phyloP scores from a whole-genome alignment of 2,888 invertebrate genomes.

The Yponomeuta malinellus region DNA sequence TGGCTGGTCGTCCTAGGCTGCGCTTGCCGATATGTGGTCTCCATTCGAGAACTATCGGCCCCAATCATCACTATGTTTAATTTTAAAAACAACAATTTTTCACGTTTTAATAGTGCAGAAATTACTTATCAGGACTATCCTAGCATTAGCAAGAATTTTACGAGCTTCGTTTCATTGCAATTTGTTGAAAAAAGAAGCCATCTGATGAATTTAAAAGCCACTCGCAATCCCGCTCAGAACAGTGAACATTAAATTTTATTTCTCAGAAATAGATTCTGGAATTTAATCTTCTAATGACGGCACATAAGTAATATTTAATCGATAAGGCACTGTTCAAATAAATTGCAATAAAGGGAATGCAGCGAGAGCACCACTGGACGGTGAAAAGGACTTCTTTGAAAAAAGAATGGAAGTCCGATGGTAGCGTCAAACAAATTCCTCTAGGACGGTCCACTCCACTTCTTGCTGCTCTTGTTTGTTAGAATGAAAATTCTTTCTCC shows the following conservation, averaged over 20 bases:
- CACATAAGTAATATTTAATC: slow-evolving; percentile 5
- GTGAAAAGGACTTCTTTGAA: slow-evolving; percentile 37
- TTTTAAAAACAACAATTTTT: no score
- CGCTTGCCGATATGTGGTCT: no score
- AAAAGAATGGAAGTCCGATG: slow-evolving; percentile 44
- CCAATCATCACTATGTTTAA: no score
- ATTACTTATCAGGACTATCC: no score
- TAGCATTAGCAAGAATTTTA: neutral
- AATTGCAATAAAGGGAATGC: slow-evolving; percentile 58
- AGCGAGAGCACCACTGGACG: slow-evolving; percentile 34
- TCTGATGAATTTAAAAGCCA: slow-evolving; percentile 8
- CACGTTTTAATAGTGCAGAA: no score
- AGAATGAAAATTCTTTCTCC: slow-evolving; percentile 15
- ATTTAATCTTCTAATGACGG: neutral
- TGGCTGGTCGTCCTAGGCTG: no score
- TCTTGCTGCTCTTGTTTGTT: slow-evolving; percentile 36
- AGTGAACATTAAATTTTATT: neutral
- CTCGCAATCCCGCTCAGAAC: neutral
- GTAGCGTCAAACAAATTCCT: slow-evolving; percentile 51
- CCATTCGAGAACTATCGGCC: no score
- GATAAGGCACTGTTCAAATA: slow-evolving; percentile 56
- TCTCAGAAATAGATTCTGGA: neutral
- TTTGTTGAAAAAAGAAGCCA: slow-evolving; percentile 9
- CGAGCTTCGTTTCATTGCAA: neutral
- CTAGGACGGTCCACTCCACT: slow-evolving; percentile 40